Evolutionary conservation across 2,888 invertebrate species (phyloP), one percentile per base, ranked within the genome.

Genomic region (Philereme vetulata): DNA sequence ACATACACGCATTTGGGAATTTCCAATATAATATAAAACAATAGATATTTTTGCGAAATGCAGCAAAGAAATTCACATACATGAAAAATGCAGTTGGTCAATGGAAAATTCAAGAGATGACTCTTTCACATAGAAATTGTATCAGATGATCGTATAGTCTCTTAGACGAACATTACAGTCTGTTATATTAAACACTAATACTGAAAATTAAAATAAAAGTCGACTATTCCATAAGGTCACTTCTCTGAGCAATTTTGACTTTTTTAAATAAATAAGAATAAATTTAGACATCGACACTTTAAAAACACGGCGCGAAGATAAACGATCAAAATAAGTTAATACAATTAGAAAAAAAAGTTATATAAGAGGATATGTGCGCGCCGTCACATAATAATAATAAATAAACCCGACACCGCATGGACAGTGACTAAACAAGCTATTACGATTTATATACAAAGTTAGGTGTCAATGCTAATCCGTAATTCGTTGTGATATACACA

Each of bases 401-500:
- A 47, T 58, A 40, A 67, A 69, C 70, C 77, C 72, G 72, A 71
- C 72, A 77, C 81, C 82, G 67, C 75, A 68, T 42, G 45, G 60
- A 56, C 66, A 78, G 73, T 77, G 78, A 80, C 81, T 79, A 77
- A 35, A 71, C 65, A 73, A 72, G 71, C 67, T 74, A 75, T 21
- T 70, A 76, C 71, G 76, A 73, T 74, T 72, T 83, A 84, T 83
- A 80, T 82, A 85, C 84, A 84, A 75, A 70, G 68, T 74, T 72
- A 72, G 65, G 63, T 73, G 80, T 80, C 56, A 75, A 80, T 54
- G 43, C 57, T 50, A 55, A 51, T 63, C 53, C 36, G 38, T 46
- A 81, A 81, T 89, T 90, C 88, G 88, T 87, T 89, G 89, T 83
- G 82, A 79, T 83, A 85, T 83, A 84, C 81, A 82, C 76, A 80